Evolutionary conservation across 2,797 vertebrate genomes (phyloP).

Genomic region (Salmo trutta): DNA sequence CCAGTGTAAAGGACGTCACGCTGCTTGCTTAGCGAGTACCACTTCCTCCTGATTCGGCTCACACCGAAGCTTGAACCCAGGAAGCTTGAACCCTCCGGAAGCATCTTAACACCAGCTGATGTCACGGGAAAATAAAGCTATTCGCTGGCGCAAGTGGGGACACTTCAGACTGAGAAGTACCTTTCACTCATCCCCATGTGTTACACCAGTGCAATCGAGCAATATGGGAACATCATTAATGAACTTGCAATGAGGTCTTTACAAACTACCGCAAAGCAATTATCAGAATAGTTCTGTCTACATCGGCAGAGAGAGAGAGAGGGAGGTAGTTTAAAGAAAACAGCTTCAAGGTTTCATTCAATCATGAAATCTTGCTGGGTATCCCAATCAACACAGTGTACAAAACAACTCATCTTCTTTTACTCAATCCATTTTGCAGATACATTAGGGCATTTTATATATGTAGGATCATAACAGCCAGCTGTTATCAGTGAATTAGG

Average conservation of each 20-base stretch:
- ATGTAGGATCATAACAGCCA: background rate
- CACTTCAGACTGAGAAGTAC: too few species aligned
- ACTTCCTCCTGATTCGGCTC: too few species aligned
- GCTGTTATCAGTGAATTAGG: background rate
- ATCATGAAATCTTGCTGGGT: background rate
- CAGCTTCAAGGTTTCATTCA: background rate
- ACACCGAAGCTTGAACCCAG: too few species aligned
- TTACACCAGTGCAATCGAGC: background rate
- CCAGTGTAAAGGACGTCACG: background rate
- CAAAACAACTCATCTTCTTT: background rate
- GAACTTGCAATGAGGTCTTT: background rate
- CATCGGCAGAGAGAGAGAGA: background rate
- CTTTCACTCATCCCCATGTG: too few species aligned
- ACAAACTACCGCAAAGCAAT: background rate
- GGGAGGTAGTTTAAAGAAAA: background rate
- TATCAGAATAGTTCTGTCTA: background rate
- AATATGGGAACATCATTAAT: slow-evolving; percentile 14
- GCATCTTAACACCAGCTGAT: too few species aligned
- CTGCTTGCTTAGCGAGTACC: too few species aligned
- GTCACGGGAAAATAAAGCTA: too few species aligned
- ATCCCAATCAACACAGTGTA: background rate
- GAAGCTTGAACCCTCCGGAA: too few species aligned
- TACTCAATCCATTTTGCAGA: background rate
- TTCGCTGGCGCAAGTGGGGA: too few species aligned
- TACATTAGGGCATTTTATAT: background rate